phyloP scores from a whole-genome alignment of 2,113 vertebrate genomes.

The Lasiurus cinereus region DNA sequence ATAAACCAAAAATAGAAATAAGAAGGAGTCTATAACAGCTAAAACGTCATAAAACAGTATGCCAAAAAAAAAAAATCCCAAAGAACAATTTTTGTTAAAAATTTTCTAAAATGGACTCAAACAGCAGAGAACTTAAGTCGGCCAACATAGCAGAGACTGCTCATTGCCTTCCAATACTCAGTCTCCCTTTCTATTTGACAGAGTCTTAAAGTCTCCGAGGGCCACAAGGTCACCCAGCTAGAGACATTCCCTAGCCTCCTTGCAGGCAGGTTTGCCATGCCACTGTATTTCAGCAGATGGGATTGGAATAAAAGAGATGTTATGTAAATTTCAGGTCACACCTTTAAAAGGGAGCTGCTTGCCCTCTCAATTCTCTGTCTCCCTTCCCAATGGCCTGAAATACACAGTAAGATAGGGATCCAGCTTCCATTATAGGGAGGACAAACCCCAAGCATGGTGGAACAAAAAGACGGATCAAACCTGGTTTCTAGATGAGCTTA shows the following conservation, averaged over 20 bases:
- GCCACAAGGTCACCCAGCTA: not conserved
- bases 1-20: not conserved
- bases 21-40: not conserved
- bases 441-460: not conserved
- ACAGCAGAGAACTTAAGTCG: not conserved
- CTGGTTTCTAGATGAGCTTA: not conserved
- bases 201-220: not conserved
- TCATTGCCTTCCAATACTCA: not conserved
- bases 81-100: conserved; percentile 1
- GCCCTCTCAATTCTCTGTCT: not conserved
- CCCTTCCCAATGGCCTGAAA: not conserved
- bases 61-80: conserved; percentile 6
- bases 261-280: not conserved
- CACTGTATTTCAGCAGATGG: not conserved
- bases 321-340: not conserved
- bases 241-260: not conserved
- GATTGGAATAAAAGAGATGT: not conserved
- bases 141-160: not conserved
- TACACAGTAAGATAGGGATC: not conserved
- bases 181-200: not conserved
- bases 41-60: not conserved
- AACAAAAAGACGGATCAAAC: not conserved
- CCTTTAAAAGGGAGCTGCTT: not conserved
- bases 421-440: not conserved
- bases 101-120: not conserved